Base-by-base conservation (phyloP, 2,113 vertebrate species). In the Fregetta grallaria region DNA sequence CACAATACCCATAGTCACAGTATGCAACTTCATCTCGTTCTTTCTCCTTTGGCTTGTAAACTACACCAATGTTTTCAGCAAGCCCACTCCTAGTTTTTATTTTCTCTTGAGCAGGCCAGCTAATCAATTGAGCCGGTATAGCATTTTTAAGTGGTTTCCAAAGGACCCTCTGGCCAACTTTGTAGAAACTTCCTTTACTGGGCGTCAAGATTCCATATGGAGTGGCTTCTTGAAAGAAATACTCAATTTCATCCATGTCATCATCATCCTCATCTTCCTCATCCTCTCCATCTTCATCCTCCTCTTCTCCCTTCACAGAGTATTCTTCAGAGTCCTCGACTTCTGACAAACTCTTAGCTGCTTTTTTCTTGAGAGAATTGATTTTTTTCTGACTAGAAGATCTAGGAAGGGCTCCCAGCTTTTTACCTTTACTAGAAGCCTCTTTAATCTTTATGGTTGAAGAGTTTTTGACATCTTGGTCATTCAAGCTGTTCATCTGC, bases 311-410 rank as follows among this genome's bases (percentile, higher is more conserved):
- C 55, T 78, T 93, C 50, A 91, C 72, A 78, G 92, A 97, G 47
- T 91, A 97, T 70, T 98, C 97, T 58, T 98, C 97, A 2, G 97
- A 97, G 47, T 98, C 97, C 21, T 98, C 97, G 34, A 63, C 47
- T 94, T 97, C 97, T 86, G 96, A 97, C 50, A 95, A 79, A 66
- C 38, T 95, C 61, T 95, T 97, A 34, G 59, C 27, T 89, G 86
- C 30, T 70, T 96, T 97, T 88, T 96, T 95, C 63, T 97, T 97
- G 42, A 93, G 47, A 62, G 36, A 89, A 50, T 44, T 19, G 0
- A 75, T 47, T 59, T 96, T 96, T 70, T 94, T 97, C 45, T 15
- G 10, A 66, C 88, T 94, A 38, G 97, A 92, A 70, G 83, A 92
- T 36, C 73, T 96, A 40, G 92, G 65, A 68, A 97, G 34, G 34